Evolutionary conservation across 2,113 vertebrate species (phyloP).

Genomic region (Mionectes macconnelli): DNA sequence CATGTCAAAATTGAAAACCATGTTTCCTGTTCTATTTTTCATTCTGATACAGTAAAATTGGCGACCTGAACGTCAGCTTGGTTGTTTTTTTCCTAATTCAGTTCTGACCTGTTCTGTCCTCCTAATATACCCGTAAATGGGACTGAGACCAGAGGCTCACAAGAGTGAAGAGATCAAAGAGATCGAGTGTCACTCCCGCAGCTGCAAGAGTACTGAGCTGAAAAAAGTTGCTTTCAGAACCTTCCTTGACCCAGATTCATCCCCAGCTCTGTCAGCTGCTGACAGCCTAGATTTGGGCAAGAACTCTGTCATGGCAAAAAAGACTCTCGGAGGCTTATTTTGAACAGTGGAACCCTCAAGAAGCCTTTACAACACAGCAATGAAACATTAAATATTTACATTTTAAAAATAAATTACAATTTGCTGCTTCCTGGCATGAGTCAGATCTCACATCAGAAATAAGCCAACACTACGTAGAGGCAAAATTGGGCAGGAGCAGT

Average conservation of each 20-base stretch:
- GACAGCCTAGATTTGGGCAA: neutral
- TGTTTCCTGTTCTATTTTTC: conserved; percentile 15
- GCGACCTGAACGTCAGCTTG: neutral
- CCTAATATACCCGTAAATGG: neutral
- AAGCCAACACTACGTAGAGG: fast-evolving
- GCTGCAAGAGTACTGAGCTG: neutral
- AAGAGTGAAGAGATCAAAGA: neutral
- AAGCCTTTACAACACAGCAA: neutral
- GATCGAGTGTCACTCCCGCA: neutral
- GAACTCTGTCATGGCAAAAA: neutral
- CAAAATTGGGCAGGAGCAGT: neutral
- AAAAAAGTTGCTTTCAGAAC: neutral
- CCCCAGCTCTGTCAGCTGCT: neutral
- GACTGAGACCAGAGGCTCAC: neutral
- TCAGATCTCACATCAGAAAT: neutral
- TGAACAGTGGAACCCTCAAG: neutral
- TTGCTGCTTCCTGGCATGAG: neutral
- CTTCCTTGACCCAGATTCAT: neutral
- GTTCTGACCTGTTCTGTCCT: neutral
- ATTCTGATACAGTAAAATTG: neutral
- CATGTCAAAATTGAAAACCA: neutral
- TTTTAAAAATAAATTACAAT: neutral
- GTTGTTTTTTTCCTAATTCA: neutral
- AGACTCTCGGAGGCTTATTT: neutral
- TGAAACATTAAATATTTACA: neutral